Evolutionary conservation across 2,797 vertebrate genomes (phyloP), one percentile per base, ranked within the genome.

Genomic region (Thamnophis elegans): DNA sequence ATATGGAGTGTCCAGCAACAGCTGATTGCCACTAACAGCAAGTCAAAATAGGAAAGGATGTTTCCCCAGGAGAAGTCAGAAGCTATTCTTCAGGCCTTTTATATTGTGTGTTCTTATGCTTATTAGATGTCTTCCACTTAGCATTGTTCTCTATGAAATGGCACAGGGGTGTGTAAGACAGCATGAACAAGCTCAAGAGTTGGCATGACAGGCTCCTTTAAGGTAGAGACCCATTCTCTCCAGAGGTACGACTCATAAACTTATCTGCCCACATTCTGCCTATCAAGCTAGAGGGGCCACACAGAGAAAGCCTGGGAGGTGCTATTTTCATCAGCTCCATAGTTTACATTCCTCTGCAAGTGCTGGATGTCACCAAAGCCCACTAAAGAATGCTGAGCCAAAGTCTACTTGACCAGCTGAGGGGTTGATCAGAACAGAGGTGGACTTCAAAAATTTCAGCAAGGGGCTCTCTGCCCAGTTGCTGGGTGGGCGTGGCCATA

Each of bases 111-210:
- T 22, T 78, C 36, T 55, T 86, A 93, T 91, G 14, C 89, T 96
- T 95, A 94, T 95, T 94, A 94, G 92, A 92, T 0, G 22, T 93
- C 88, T 94, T 94, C 94, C 94, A 95, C 96, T 94, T 96, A 96
- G 59, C 94, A 93, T 73, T 91, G 95, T 89, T 90, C 94, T 92
- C 13, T 47, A 87, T 53, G 93, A n/a, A 93, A 91, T 95, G 94
- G 91, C 91, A 94, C 0, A 26, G 51, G 1, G 2, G n/a, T n/a
- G 28, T 0, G 0, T 42, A 5, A 89, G 87, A 91, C 0, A 16
- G 60, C 18, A 91, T 93, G 60, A 93, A 55, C 65, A 62, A 28
- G 62, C 73, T 68, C 58, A 55, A 85, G 89, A 73, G 32, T 68
- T 93, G 89, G 62, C 65, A 55, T 65, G 47, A 91, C 94, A 95